These are phyloP conservation scores for Gryllus bimaculatus DNA, from an alignment of 1,140 invertebrate genomes.

Conservation along the genomic window DNA sequence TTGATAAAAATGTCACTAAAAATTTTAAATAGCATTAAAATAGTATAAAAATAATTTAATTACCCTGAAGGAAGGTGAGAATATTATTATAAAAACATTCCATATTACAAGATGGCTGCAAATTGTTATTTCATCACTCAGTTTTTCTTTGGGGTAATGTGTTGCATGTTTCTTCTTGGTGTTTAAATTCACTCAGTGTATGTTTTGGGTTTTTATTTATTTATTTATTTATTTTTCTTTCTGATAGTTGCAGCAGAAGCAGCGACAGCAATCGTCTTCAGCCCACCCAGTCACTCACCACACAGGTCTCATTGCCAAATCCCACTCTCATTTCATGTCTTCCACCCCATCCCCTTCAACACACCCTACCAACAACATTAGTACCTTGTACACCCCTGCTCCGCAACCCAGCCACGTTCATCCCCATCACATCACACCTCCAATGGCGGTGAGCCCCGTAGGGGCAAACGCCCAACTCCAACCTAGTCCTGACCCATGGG, in stretches of 20 bases:
- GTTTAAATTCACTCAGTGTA: too few relatives aligned
- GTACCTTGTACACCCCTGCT: neutral
- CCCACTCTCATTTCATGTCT: neutral
- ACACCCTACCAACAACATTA: neutral
- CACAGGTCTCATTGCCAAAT: neutral
- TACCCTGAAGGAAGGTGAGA: too few relatives aligned
- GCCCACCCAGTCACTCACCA: neutral
- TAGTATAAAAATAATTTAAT: too few relatives aligned
- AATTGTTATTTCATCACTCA: too few relatives aligned
- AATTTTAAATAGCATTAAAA: too few relatives aligned
- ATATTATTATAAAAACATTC: too few relatives aligned
- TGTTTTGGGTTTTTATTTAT: too few relatives aligned
- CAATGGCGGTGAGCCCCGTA: too few relatives aligned
- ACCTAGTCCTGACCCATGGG: constrained; percentile 14
- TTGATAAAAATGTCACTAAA: too few relatives aligned
- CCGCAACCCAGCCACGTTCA: neutral
- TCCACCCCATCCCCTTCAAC: neutral
- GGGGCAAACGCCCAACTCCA: neutral
- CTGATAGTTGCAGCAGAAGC: constrained; percentile 2
- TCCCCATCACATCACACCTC: constrained; percentile 9
- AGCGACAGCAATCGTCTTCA: neutral
- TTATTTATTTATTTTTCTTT: neutral
- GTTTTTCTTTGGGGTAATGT: too few relatives aligned
- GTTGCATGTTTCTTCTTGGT: too few relatives aligned
- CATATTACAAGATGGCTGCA: too few relatives aligned